These are phyloP conservation scores for Labroides dimidiatus DNA, from an alignment of 2,797 vertebrate species.

Conservation along the genomic window DNA sequence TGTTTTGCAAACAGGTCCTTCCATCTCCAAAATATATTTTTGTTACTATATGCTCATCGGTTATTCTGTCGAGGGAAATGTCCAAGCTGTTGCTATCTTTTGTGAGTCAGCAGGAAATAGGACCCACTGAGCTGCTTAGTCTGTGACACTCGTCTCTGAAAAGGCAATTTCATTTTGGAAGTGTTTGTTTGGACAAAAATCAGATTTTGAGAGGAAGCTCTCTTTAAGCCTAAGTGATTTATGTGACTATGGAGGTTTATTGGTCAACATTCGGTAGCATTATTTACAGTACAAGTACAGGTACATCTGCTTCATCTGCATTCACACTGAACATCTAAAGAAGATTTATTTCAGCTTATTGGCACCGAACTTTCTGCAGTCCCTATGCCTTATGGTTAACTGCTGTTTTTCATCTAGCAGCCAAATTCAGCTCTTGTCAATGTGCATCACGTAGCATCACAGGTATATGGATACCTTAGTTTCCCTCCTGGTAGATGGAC, in stretches of 20 bases:
- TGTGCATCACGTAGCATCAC: too few relatives aligned
- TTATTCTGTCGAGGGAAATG: background rate
- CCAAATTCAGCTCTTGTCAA: too few relatives aligned
- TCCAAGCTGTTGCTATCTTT: background rate
- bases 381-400: too few relatives aligned
- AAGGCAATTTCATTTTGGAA: too few relatives aligned
- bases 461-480: too few relatives aligned
- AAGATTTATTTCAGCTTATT: background rate
- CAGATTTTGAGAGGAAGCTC: background rate
- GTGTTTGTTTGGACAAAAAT: background rate
- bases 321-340: background rate
- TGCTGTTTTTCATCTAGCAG: too few relatives aligned
- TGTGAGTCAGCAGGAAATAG: conserved; percentile 21
- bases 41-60: too few relatives aligned
- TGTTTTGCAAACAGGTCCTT: too few relatives aligned
- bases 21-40: too few relatives aligned
- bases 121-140: background rate
- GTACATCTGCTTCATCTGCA: background rate
- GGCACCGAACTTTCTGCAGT: background rate
- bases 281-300: background rate
- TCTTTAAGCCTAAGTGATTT: background rate
- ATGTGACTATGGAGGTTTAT: background rate
- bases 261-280: background rate
- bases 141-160: conserved; percentile 8
- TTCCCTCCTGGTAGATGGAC: too few relatives aligned